Conservation (phyloP, 2,797 vertebrate genomes). For the Meriones psammophilus region DNA sequence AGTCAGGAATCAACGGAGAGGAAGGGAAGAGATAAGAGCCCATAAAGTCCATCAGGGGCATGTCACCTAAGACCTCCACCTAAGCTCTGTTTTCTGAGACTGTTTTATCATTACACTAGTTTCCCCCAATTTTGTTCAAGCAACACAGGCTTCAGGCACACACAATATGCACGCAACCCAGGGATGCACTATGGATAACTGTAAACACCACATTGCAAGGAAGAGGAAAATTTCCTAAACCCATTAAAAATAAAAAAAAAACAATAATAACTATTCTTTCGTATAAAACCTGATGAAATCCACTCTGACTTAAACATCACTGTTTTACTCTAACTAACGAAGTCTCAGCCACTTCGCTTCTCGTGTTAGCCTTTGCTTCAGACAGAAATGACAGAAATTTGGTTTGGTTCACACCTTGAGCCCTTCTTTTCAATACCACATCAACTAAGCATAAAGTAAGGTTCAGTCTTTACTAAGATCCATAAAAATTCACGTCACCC, state of each 20-base stretch:
- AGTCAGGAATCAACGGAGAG: background rate
- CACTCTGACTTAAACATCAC: background rate
- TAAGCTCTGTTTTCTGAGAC: background rate
- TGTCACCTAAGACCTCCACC: background rate
- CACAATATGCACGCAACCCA: background rate
- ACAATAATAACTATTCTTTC: background rate
- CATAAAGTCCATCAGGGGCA: no score
- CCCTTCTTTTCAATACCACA: constrained; percentile 45
- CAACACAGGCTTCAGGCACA: background rate
- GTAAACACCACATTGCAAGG: background rate
- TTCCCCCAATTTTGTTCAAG: background rate
- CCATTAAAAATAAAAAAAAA: constrained; percentile 44
- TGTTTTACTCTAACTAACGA: constrained; percentile 2
- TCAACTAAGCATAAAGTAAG: constrained; percentile 47
- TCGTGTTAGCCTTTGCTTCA: constrained; percentile 43
- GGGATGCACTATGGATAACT: background rate
- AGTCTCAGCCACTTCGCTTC: constrained; percentile 42
- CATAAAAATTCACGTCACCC: constrained; percentile 44
- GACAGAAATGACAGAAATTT: background rate
- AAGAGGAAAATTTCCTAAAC: background rate
- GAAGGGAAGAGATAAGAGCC: background rate
- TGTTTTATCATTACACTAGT: background rate
- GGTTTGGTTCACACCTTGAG: background rate
- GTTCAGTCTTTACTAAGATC: constrained; percentile 65
- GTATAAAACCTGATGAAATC: background rate